Evolutionary conservation across 2,113 vertebrate species (phyloP), one percentile per base, ranked within the genome.

Genomic region (Odontesthes bonariensis): DNA sequence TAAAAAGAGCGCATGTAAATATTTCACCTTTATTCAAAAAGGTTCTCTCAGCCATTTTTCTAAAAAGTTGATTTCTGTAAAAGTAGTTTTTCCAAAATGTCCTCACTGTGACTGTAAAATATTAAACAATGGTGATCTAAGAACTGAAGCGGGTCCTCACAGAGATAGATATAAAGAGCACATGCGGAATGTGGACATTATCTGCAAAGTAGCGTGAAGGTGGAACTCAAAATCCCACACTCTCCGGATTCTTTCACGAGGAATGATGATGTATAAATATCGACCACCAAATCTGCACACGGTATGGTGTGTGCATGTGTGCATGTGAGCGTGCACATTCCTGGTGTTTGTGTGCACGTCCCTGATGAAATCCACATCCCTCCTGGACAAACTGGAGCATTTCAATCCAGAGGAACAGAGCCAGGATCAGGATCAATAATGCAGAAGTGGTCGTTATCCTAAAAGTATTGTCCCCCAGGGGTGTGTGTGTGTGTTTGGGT

Each of bases 381-480:
- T 84, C 32, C 85, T 84, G 73, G 84, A 79, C 83, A 86, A 88
- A 88, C 76, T 84, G 89, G 80, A 90, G 89, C 86, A 59, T 92
- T 91, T 91, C 90, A 93, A 91, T 92, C 90, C 87, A 81, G 87
- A 88, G 85, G 88, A 87, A 91, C 83, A 86, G 87, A 89, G 83
- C 67, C 60, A 77, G 83, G 62, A 60, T 66, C 61, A 44, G 75
- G 88, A 94, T 93, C 93, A 93, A 94, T 94, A 92, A 91, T 92
- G 91, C 86, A 92, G 83, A 92, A 93, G 91, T 89, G 88, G 89
- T 92, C 92, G 89, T 94, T 92, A 94, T 92, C 89, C 91, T 93
- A 84, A 92, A 93, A 92, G 92, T 93, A 93, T 92, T 79, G 91
- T 85, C 83, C 92, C 91, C 91, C 73, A 76, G 87, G 86, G 91